These are phyloP conservation scores for Altica lythri DNA, from an alignment of 2,888 invertebrate genomes.

Conservation along the genomic window DNA sequence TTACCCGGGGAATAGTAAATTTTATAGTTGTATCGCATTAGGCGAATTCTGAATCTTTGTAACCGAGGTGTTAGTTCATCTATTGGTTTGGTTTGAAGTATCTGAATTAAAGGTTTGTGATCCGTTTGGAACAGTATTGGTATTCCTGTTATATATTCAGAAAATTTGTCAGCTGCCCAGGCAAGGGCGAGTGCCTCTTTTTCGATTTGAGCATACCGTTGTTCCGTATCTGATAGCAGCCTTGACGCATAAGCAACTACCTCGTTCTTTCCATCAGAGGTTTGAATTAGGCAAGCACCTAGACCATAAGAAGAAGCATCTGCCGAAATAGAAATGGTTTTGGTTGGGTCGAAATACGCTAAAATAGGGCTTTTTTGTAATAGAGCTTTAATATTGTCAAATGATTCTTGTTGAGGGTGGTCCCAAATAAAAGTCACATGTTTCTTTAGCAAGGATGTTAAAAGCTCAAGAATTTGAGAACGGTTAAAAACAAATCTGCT, in stretches of 20 bases:
- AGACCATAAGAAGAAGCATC: slow-evolving; percentile 24
- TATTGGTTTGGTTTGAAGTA: too few species aligned
- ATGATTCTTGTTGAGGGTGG: slow-evolving; percentile 13
- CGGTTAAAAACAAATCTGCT: slow-evolving; percentile 3
- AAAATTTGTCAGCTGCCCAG: too few species aligned
- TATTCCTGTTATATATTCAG: too few species aligned
- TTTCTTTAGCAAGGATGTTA: slow-evolving; percentile 2
- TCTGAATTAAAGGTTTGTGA: too few species aligned
- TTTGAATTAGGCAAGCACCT: too few species aligned
- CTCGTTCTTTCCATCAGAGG: slow-evolving; percentile 12
- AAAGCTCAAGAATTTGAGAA: slow-evolving; percentile 9
- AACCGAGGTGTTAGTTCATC: too few species aligned
- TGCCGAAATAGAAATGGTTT: slow-evolving; percentile 5
- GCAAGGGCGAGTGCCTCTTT: too few species aligned
- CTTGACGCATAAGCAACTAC: slow-evolving; percentile 26
- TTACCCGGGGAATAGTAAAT: too few species aligned
- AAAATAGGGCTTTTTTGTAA: slow-evolving; percentile 18
- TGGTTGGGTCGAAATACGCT: slow-evolving; percentile 15
- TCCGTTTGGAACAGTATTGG: too few species aligned
- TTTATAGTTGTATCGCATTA: too few species aligned
- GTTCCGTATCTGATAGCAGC: slow-evolving; percentile 10
- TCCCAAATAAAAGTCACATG: not conserved
- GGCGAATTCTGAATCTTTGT: too few species aligned
- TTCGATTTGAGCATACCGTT: too few species aligned
- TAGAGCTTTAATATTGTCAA: slow-evolving; percentile 17